phyloP scores from a whole-genome alignment of 1,140 invertebrate species.

The Holotrichia oblita region DNA sequence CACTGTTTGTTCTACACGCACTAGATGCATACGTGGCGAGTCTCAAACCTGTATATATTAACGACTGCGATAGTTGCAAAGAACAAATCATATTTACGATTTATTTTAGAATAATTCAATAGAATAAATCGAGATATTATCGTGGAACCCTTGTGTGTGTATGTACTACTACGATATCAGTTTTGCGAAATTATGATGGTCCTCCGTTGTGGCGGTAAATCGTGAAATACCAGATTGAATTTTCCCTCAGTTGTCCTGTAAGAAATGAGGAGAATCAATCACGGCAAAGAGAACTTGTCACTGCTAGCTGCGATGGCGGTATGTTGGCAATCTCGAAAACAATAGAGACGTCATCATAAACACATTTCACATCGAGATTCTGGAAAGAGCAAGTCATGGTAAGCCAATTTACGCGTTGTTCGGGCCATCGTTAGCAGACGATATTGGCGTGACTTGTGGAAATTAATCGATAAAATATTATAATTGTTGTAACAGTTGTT shows the following conservation, averaged over 20 bases:
- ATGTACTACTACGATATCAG: neutral
- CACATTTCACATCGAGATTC: conserved; percentile 57
- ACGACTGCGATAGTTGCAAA: no score
- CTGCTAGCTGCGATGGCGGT: conserved; percentile 22
- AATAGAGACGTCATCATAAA: conserved; percentile 61
- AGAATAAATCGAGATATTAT: no score
- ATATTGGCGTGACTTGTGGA: conserved; percentile 60
- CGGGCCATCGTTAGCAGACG: conserved; percentile 58
- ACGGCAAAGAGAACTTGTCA: conserved; percentile 38
- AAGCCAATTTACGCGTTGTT: conserved; percentile 59
- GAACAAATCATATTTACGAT: no score
- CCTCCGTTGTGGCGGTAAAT: neutral
- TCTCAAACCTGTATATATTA: no score
- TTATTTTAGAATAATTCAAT: no score
- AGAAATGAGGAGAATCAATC: conserved; percentile 40
- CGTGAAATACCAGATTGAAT: conserved; percentile 29
- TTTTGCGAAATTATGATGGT: neutral
- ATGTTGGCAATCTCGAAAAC: conserved; percentile 51
- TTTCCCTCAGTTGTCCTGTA: conserved; percentile 15
- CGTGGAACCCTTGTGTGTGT: no score
- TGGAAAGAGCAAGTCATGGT: conserved; percentile 60
- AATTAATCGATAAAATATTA: conserved; percentile 62
- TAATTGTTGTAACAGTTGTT: conserved; percentile 59
- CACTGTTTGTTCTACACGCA: no score
- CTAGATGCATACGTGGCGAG: no score